Base-by-base conservation (phyloP, 2,113 vertebrate genomes). In the Cryptotis parvus region DNA sequence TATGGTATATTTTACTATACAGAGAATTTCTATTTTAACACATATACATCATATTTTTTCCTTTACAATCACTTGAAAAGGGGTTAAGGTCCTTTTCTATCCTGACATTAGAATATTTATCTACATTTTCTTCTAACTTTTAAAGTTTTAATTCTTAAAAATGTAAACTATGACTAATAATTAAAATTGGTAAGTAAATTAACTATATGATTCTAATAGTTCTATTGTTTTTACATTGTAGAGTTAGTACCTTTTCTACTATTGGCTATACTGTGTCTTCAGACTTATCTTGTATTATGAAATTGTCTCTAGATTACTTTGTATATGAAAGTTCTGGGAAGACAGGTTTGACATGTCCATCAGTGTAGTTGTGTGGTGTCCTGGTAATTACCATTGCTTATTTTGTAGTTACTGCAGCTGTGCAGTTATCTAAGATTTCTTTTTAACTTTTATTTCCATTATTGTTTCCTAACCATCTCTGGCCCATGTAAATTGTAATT, bases 81-180 rank as follows among this genome's bases (percentile, higher is more conserved):
- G 9, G 1, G 0, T 27, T 78, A 68, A 90, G n/a, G 76, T 72
- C 11, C 24, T 76, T 84, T 16, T 27, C 12, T 61, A n/a, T 58
- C 20, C 4, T 73, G 29, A 43, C 14, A 68, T 81, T 33, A 80
- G 11, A 12, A 78, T 79, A 66, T 58, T 90, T 58, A 22, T 58
- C 11, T 68, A 5, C 68, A 85, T 61, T 82, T 75, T 80, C 76
- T 88, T 55, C 81, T n/a, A 52, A 85, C 75, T 55, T 63, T 85
- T 84, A 27, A 81, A 61, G 26, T 37, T 89, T 75, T 52, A 63
- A 58, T 58, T 78, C 61, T 89, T 91, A n/a, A 85, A 14, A 72
- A 31, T 61, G 18, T 43, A 68, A 52, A 20, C 29, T 72, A 58
- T 58, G 6, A 58, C 18, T 58, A 24, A 58, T 49, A 49, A 49